Base-by-base conservation (phyloP, 2,888 invertebrate genomes). In the Mimas tiliae region DNA sequence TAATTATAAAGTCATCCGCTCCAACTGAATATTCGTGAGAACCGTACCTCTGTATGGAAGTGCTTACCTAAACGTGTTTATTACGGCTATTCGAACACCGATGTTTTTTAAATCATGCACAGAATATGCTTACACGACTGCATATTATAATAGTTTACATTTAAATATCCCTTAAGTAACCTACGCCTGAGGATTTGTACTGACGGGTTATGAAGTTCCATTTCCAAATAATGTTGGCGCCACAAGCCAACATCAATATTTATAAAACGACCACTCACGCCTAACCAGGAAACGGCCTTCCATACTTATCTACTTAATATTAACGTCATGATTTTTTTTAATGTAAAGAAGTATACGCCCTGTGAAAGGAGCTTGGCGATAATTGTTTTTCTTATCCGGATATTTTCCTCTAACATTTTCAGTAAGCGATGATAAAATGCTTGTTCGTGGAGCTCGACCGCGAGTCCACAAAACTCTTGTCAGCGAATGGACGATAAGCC, bases 401-500 rank as follows among this genome's bases (percentile, higher is more conserved):
- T 73, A 77, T 79, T 78, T 75, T 76, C 75, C 74, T 67, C 68
- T 70, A 72, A 78, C 81, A 81, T 81, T 79, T 77, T 75, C 76
- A 73, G 81, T 78, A 77, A 78, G 78, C 79, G 83, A 85, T 86
- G 86, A 84, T 87, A 86, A 88, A 88, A 87, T 79, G 82, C 27
- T 83, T 83, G 87, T 86, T 86, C 78, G 74, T 79, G 75, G 79
- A 80, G 85, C 82, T 83, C 75, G 76, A 80, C 81, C 83, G 75
- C 81, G 79, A 83, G 81, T 84, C 85, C 85, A 84, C 89, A 89
- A 90, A 91, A 87, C 87, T 90, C 88, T 88, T 88, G 89, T 88
- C 88, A 82, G 85, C 83, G 82, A 83, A 86, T 85, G 83, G 85
- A 86, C 85, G 86, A 87, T 91, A 90, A 91, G 91, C 89, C 85